Base-by-base conservation (phyloP, 2,888 invertebrate species). In the Dastarcus helophoroides region DNA sequence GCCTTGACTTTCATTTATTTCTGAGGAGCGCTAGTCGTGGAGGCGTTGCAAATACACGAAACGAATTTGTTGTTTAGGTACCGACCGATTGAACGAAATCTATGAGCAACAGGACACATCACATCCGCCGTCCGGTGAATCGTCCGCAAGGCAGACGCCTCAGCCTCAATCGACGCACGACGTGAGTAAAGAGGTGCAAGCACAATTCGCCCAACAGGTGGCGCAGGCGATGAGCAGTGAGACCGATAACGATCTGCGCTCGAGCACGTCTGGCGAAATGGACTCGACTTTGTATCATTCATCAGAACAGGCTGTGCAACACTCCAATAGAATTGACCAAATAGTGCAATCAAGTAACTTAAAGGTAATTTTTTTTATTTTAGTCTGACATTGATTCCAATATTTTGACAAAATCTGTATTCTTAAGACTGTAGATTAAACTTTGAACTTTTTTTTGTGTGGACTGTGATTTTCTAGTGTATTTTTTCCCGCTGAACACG, bases 111-210 rank as follows among this genome's bases (percentile, higher is more conserved):
- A 47, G 9, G 53, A 52, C 29, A 53, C 54, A 22, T 59, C 61
- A 15, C 58, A 61, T 46, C 56, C 62, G 2, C 47, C 58, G 2
- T 62, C 63, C 22, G 64, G 60, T 4, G 64, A 67, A 38, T 62
- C 66, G 10, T 65, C 62, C 30, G 64, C 64, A 35, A 54, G 65
- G 17, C 65, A 65, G 44, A 66, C 65, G 27, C 65, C 67, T 14
- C 65, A 67, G 48, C 62, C 64, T 7, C 32, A 44, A 1, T 37
- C 46, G n/a, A 44, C 35, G 41, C 29, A 10, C 14, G 26, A n/a
- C 6, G 25, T 16, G 21, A 47, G 43, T 31, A 56, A 58, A 42
- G 55, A 59, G 39, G 50, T 60, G 31, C 58, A 54, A 37, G 59
- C 55, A 3, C 42, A 53, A 4, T 61, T 61, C 36, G 56, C 57